Conservation (phyloP, 2,888 invertebrate species). For the Tenthredo mesomela region DNA sequence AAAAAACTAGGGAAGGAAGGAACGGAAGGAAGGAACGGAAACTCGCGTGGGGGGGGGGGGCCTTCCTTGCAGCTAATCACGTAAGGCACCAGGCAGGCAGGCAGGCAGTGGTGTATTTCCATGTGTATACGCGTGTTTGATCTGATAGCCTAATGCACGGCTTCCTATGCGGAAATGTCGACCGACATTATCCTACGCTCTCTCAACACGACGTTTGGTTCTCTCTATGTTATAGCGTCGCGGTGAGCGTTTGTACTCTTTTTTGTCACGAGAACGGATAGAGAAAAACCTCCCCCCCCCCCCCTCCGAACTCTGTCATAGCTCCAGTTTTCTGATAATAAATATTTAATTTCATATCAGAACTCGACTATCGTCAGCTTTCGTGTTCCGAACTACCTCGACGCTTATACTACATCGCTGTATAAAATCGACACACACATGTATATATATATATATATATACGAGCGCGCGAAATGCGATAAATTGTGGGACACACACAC, state of each 20-base stretch:
- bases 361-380: background rate
- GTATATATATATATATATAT: too few species aligned
- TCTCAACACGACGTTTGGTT: slow-evolving; percentile 41
- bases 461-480: too few species aligned
- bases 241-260: slow-evolving; percentile 66
- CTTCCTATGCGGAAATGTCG: slow-evolving; percentile 77
- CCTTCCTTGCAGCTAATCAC: slow-evolving; percentile 64
- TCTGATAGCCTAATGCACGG: slow-evolving; percentile 78
- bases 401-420: background rate
- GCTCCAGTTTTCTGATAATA: slow-evolving; percentile 61
- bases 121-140: slow-evolving; percentile 71
- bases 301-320: slow-evolving; percentile 53
- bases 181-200: slow-evolving; percentile 74
- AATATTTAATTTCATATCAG: slow-evolving; percentile 59
- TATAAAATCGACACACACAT: background rate
- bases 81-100: slow-evolving; percentile 60
- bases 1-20: background rate
- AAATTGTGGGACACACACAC: background rate
- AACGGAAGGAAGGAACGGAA: background rate
- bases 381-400: slow-evolving; percentile 12
- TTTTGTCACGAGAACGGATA: slow-evolving; percentile 68
- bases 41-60: background rate
- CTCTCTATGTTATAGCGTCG: slow-evolving; percentile 54
- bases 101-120: background rate
- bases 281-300: too few species aligned